Percentiles rank a stretch among this genome's conserved stretches.
Evolutionary conservation across 1,140 invertebrate species (phyloP).

Genomic region (Caerostris extrusa): DNA sequence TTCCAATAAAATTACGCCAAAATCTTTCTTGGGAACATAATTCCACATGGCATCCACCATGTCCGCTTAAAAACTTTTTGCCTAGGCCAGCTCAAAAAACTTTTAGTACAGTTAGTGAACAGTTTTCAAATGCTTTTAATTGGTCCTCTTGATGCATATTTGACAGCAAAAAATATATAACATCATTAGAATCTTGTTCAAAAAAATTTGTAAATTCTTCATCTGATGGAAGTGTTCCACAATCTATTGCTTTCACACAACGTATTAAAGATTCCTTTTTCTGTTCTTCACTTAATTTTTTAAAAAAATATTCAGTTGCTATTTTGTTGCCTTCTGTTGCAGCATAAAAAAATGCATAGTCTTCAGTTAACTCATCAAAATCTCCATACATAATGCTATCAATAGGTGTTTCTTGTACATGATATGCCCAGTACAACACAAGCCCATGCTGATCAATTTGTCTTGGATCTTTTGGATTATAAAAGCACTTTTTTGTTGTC

Average conservation of each 20-base stretch:
- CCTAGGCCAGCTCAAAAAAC: conserved; percentile 60
- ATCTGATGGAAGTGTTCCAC: neutral
- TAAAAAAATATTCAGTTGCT: conserved; percentile 57
- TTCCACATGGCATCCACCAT: conserved; percentile 10
- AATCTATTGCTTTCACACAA: neutral
- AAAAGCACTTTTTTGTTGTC: neutral
- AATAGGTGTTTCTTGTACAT: conserved; percentile 7
- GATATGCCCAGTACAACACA: conserved; percentile 26
- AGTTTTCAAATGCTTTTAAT: conserved; percentile 47
- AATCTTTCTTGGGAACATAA: conserved; percentile 55
- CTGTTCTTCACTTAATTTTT: conserved; percentile 26
- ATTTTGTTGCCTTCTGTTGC: conserved; percentile 56
- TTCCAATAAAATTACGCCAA: conserved; percentile 2
- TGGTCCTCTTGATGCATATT: conserved; percentile 42
- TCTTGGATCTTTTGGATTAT: neutral
- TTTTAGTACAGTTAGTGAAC: neutral
- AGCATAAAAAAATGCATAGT: conserved; percentile 59
- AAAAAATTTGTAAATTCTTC: neutral
- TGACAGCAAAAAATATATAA: conserved; percentile 65
- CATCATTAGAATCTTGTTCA: conserved; percentile 55
- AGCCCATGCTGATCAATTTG: neutral
- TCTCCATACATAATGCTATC: neutral
- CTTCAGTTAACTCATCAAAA: neutral
- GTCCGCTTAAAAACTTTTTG: conserved; percentile 58
- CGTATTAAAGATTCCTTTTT: conserved; percentile 35